These are phyloP conservation scores for Caenorhabditis uteleia DNA, from an alignment of 2,888 invertebrate genomes.

Conservation along the genomic window DNA sequence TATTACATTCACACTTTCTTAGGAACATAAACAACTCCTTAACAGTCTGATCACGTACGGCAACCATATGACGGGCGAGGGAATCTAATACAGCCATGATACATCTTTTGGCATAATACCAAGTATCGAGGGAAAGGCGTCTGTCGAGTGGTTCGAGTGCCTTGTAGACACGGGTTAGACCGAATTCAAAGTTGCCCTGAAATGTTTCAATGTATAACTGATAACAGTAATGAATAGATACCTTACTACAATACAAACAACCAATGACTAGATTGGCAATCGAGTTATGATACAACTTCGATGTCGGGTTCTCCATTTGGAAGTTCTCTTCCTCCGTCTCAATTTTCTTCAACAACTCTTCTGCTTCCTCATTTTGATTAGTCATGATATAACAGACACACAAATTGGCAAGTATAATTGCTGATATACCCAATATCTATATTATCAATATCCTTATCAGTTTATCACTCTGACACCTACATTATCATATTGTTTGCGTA, in stretches of 20 bases:
- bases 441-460: background rate
- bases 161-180: slow-evolving; percentile 94
- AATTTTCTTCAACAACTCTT: slow-evolving; percentile 88
- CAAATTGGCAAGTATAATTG: slow-evolving; percentile 95
- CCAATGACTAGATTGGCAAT: slow-evolving; percentile 98
- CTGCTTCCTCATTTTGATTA: slow-evolving; percentile 88
- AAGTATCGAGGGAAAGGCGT: slow-evolving; percentile 95
- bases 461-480: slow-evolving; percentile 64
- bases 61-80: slow-evolving; percentile 78
- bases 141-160: slow-evolving; percentile 91
- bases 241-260: slow-evolving; percentile 93
- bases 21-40: slow-evolving; percentile 87
- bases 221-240: too few relatives aligned
- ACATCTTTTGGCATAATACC: slow-evolving; percentile 74
- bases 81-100: slow-evolving; percentile 43
- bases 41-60: slow-evolving; percentile 84
- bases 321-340: slow-evolving; percentile 92
- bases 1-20: slow-evolving; percentile 82
- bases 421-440: slow-evolving; percentile 84
- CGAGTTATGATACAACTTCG: slow-evolving; percentile 91
- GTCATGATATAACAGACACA: slow-evolving; percentile 99
- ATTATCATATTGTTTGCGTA: slow-evolving; percentile 88
- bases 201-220: background rate
- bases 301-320: slow-evolving; percentile 88
- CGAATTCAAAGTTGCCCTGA: slow-evolving; percentile 94